Percentiles rank a stretch among this genome's conserved stretches.
These are phyloP conservation scores for Nasonia vitripennis DNA, from an alignment of 1,140 invertebrate genomes.

Conservation along the genomic window DNA sequence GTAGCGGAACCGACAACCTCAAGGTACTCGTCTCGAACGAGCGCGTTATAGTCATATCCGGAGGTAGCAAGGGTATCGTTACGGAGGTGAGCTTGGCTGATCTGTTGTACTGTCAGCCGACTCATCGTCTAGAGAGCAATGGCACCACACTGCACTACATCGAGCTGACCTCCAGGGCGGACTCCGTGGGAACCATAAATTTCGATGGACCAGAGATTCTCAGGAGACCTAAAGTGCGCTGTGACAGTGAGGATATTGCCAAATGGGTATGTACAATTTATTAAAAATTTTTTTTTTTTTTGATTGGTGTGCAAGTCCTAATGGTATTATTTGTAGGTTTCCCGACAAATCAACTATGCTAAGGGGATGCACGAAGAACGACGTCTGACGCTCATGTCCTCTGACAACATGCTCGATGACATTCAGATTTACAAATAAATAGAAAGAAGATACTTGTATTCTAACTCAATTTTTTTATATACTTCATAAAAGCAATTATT, in stretches of 20 bases:
- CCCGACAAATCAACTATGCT: constrained; percentile 88
- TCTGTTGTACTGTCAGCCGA: constrained; percentile 78
- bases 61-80: constrained; percentile 70
- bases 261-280: constrained; percentile 79
- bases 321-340: constrained; percentile 71
- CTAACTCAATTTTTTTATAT: constrained; percentile 18
- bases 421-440: constrained; percentile 71
- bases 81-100: constrained; percentile 74
- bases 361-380: constrained; percentile 90
- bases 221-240: constrained; percentile 87
- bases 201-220: constrained; percentile 75
- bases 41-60: constrained; percentile 70
- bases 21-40: constrained; percentile 82
- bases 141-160: constrained; percentile 81
- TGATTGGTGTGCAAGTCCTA: not conserved
- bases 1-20: constrained; percentile 84
- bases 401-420: constrained; percentile 73
- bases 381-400: constrained; percentile 70
- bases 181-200: constrained; percentile 69
- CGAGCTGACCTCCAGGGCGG: constrained; percentile 83
- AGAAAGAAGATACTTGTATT: constrained; percentile 46
- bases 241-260: constrained; percentile 87
- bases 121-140: constrained; percentile 74
- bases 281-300: not conserved
- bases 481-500: not conserved